phyloP scores from a whole-genome alignment of 1,140 invertebrate genomes.

The Drosophila lacertosa region DNA sequence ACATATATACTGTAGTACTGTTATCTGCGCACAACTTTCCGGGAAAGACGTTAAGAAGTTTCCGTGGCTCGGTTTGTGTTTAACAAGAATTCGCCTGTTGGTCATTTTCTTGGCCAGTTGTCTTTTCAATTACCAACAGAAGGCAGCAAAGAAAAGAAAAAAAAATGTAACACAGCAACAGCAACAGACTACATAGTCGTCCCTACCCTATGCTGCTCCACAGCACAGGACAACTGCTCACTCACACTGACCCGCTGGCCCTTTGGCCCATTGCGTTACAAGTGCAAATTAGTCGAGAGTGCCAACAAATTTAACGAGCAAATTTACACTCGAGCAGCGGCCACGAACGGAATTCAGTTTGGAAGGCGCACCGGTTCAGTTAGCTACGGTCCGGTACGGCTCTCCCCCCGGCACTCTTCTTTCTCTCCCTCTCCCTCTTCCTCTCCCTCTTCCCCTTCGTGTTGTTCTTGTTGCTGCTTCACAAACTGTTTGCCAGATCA shows the following conservation, averaged over 20 bases:
- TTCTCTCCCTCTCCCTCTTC: not conserved
- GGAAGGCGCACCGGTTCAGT: not conserved
- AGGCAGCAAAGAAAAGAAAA: slow-evolving; percentile 4
- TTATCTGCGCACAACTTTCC: not conserved
- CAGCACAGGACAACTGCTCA: too few species aligned
- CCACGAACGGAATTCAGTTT: slow-evolving; percentile 47
- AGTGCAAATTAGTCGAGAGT: slow-evolving; percentile 80
- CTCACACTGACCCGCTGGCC: not conserved
- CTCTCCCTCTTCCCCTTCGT: not conserved
- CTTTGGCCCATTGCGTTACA: slow-evolving; percentile 62
- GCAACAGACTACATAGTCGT: slow-evolving; percentile 15
- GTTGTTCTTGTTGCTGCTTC: not conserved
- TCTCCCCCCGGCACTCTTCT: too few species aligned
- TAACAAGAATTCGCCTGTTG: slow-evolving; percentile 22
- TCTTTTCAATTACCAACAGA: slow-evolving; percentile 50
- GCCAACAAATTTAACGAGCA: slow-evolving; percentile 81
- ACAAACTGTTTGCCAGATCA: slow-evolving; percentile 33
- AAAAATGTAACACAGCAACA: slow-evolving; percentile 27
- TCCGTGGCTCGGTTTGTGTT: slow-evolving; percentile 6
- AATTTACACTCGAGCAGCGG: slow-evolving; percentile 78
- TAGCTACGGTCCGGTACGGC: not conserved
- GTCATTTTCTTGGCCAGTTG: slow-evolving; percentile 37
- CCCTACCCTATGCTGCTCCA: not conserved
- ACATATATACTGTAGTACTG: too few species aligned
- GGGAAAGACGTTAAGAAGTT: slow-evolving; percentile 6